phyloP scores from a whole-genome alignment of 37 sponge, comb jelly and placozoan species.

The Theonella swinhoei region DNA sequence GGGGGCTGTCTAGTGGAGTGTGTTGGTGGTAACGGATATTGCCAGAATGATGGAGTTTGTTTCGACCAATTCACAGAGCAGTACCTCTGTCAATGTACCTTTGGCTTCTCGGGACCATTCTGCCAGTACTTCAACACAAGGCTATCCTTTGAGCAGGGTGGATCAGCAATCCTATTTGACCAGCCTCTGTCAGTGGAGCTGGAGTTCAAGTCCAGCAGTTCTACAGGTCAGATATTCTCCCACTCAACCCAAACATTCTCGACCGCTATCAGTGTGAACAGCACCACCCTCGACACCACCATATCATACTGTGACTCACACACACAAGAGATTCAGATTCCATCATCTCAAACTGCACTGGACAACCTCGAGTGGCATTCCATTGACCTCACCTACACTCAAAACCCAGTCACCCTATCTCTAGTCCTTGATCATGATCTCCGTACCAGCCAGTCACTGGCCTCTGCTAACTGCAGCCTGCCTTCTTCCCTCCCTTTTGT shows the following conservation, averaged over 20 bases:
- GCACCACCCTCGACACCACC: background rate
- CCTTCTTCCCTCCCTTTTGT: background rate
- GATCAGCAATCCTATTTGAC: background rate
- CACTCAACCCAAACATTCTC: background rate
- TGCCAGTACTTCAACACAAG: slow-evolving; percentile 36
- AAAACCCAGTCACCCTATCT: background rate
- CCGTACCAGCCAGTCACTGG: background rate
- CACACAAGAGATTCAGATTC: background rate
- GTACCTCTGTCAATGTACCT: slow-evolving; percentile 18
- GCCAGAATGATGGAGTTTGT: slow-evolving; percentile 25
- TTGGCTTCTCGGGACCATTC: slow-evolving; percentile 47
- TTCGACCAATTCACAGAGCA: slow-evolving; percentile 17
- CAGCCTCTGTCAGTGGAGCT: background rate
- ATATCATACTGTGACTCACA: background rate
- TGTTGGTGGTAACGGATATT: slow-evolving; percentile 16
- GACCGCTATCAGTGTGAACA: background rate
- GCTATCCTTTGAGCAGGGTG: slow-evolving; percentile 26
- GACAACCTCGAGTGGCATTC: slow-evolving; percentile 44
- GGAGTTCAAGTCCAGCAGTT: slow-evolving; percentile 19
- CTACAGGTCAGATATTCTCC: slow-evolving; percentile 1
- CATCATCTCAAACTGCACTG: background rate
- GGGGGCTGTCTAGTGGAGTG: slow-evolving; percentile 14
- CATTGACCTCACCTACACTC: background rate
- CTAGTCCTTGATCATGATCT: background rate
- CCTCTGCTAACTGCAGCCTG: background rate